Conservation (phyloP, 1,140 invertebrate species). For the Drosophila suzukii region DNA sequence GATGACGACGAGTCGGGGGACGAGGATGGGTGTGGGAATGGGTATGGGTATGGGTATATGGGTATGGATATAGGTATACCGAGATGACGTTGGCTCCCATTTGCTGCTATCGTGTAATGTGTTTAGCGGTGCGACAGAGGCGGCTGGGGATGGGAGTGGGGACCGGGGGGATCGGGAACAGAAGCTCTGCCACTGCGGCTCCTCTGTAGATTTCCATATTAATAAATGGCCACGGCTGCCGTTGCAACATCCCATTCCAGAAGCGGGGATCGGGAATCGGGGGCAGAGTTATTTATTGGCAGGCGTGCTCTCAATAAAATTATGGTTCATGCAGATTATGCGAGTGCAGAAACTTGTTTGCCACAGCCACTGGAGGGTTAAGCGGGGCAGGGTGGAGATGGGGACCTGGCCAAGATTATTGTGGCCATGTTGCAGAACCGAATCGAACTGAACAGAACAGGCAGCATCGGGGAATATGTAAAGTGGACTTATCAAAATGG, state of each 20-base stretch:
- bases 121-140: conserved; percentile 59
- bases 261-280: conserved; percentile 3
- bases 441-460: conserved; percentile 16
- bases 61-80: conserved; percentile 8
- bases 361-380: background rate
- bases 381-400: background rate
- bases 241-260: conserved; percentile 15
- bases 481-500: conserved; percentile 69
- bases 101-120: conserved; percentile 82
- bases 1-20: conserved; percentile 28
- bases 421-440: conserved; percentile 59
- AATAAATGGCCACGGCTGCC: conserved; percentile 74
- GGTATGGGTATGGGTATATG: conserved; percentile 4
- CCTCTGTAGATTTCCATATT: conserved; percentile 82
- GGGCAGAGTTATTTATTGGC: conserved; percentile 77
- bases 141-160: background rate
- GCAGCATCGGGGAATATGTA: conserved; percentile 32
- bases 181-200: conserved; percentile 62
- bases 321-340: conserved; percentile 83
- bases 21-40: background rate
- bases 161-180: conserved; percentile 28
- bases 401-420: conserved; percentile 55
- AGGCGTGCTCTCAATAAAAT: conserved; percentile 83
- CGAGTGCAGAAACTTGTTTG: conserved; percentile 82
- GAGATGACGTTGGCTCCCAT: conserved; percentile 64